Percentiles rank a stretch among this genome's conserved stretches.
Evolutionary conservation across 1,140 invertebrate genomes (phyloP).

Genomic region (Odontomachus brunneus): DNA sequence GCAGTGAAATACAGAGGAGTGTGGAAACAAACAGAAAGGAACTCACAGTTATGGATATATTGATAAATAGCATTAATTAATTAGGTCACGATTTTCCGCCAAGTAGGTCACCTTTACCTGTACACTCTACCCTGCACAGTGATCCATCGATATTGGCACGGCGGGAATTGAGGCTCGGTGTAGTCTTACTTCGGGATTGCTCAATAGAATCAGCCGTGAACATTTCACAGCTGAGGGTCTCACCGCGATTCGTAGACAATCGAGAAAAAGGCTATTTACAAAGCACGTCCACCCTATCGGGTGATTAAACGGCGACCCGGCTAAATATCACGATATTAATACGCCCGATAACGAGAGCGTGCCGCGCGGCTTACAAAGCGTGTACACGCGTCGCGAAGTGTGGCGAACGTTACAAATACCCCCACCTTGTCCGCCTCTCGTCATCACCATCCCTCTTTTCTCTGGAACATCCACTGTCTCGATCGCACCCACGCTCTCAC

Average conservation of each 20-base stretch:
- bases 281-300: background rate
- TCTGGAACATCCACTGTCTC: slow-evolving; percentile 17
- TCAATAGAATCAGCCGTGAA: too few relatives aligned
- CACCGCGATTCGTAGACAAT: slow-evolving; percentile 10
- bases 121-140: too few relatives aligned
- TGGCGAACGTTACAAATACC: slow-evolving; percentile 50
- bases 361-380: slow-evolving; percentile 33
- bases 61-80: too few relatives aligned
- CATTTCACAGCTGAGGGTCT: background rate
- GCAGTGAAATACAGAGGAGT: too few relatives aligned
- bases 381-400: slow-evolving; percentile 20
- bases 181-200: too few relatives aligned
- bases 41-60: too few relatives aligned
- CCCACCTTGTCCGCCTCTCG: background rate
- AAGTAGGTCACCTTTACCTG: too few relatives aligned
- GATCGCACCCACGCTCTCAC: slow-evolving; percentile 38
- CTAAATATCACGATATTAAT: slow-evolving; percentile 56
- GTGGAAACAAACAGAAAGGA: too few relatives aligned
- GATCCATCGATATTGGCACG: too few relatives aligned
- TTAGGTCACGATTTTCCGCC: too few relatives aligned
- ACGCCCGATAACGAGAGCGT: background rate
- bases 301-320: slow-evolving; percentile 13
- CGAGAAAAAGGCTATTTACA: background rate
- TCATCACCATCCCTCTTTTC: slow-evolving; percentile 29
- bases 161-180: too few relatives aligned